Percentiles rank a stretch among this genome's conserved stretches.
These are phyloP conservation scores for Morus bassanus DNA, from an alignment of 2,797 vertebrate genomes.

Conservation along the genomic window DNA sequence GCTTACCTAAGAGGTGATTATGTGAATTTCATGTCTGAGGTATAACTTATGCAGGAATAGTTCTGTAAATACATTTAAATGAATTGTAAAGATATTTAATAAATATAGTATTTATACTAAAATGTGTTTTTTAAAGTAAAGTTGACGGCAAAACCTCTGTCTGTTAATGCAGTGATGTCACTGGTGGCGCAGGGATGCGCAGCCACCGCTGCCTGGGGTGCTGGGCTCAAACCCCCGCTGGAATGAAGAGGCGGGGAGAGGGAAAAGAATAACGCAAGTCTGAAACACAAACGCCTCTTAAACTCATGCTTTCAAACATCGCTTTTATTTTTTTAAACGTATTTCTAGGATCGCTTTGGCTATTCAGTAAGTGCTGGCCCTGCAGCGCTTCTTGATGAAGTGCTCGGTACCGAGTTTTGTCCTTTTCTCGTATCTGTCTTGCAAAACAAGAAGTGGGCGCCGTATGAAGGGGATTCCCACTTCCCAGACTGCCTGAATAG, in stretches of 20 bases:
- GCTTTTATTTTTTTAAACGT: background rate
- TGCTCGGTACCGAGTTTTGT: background rate
- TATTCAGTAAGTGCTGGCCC: background rate
- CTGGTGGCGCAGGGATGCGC: background rate
- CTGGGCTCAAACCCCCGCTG: background rate
- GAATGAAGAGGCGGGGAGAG: rapidly evolving
- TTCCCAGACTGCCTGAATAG: rapidly evolving
- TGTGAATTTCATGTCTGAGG: slow-evolving; percentile 81
- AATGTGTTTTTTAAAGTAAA: slow-evolving; percentile 21
- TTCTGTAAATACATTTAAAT: slow-evolving; percentile 98
- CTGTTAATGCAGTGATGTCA: background rate
- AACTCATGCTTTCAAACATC: background rate
- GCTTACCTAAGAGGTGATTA: slow-evolving; percentile 75
- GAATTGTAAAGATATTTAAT: slow-evolving; percentile 96
- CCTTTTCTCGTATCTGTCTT: background rate
- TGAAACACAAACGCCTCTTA: background rate
- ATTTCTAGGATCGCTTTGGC: background rate
- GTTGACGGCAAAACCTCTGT: background rate
- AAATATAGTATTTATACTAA: slow-evolving; percentile 98
- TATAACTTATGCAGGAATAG: slow-evolving; percentile 84
- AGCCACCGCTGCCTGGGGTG: background rate
- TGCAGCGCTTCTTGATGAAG: background rate
- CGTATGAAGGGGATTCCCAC: rapidly evolving
- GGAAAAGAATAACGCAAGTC: background rate
- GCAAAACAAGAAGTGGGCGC: no score